Evolutionary conservation across 2,113 vertebrate species (phyloP).

Genomic region (Anolis carolinensis): DNA sequence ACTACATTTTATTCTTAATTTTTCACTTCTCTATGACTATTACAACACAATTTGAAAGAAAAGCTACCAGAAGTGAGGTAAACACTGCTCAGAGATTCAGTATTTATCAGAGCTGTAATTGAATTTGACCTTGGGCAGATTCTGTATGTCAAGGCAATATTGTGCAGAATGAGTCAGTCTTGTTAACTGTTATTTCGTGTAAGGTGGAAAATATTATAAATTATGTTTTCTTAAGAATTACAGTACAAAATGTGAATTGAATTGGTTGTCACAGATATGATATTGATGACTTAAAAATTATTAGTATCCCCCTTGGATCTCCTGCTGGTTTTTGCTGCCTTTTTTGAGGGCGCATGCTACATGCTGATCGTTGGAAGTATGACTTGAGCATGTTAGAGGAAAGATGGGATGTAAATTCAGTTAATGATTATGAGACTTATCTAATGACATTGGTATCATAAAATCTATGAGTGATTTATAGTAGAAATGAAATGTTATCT

Average conservation of each 20-base stretch:
- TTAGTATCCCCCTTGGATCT: neutral
- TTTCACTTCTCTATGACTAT: neutral
- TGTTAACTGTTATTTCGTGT: slow-evolving; percentile 53
- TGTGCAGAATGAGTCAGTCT: slow-evolving; percentile 55
- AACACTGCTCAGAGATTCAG: slow-evolving; percentile 36
- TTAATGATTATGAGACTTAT: too few species aligned
- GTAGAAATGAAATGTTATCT: neutral
- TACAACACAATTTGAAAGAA: neutral
- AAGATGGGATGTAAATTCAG: too few species aligned
- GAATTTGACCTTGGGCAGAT: slow-evolving; percentile 42
- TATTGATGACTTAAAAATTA: neutral
- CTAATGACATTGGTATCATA: neutral
- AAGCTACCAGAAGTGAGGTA: slow-evolving; percentile 15
- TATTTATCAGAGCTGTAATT: slow-evolving; percentile 22
- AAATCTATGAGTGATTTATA: neutral
- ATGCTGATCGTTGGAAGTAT: too few species aligned
- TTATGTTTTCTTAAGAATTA: slow-evolving; percentile 45
- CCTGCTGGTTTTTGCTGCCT: too few species aligned
- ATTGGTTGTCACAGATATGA: neutral
- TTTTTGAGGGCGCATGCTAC: too few species aligned
- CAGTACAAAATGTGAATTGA: slow-evolving; percentile 36
- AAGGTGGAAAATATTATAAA: slow-evolving; percentile 44
- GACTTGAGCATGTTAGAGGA: too few species aligned
- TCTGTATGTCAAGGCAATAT: slow-evolving; percentile 40
- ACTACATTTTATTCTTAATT: neutral